phyloP scores from a whole-genome alignment of 2,888 invertebrate species.

The Ferrisia virgata region DNA sequence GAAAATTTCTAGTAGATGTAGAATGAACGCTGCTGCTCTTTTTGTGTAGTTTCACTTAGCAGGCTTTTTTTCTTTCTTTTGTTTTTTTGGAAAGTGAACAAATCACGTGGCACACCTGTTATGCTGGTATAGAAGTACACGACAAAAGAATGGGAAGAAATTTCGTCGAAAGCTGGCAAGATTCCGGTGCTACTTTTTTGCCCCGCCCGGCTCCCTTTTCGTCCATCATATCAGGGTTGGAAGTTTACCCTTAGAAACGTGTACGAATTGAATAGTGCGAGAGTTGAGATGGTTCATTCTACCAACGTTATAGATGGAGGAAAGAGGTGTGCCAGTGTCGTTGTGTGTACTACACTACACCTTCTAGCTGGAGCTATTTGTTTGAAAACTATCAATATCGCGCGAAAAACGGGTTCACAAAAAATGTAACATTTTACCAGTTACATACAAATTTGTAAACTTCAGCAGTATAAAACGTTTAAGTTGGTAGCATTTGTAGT shows the following conservation, averaged over 20 bases:
- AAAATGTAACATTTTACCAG: slow-evolving; percentile 42
- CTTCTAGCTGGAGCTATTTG: background rate
- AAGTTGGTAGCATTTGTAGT: slow-evolving; percentile 44
- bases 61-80: background rate
- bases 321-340: background rate
- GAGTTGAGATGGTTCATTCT: too few relatives aligned
- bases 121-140: background rate
- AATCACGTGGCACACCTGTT: background rate
- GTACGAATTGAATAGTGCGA: background rate
- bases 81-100: background rate
- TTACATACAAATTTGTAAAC: slow-evolving; percentile 42
- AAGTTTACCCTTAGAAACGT: background rate
- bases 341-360: background rate
- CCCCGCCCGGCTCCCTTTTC: background rate
- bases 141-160: background rate
- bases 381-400: slow-evolving; percentile 36
- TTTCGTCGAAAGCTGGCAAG: background rate
- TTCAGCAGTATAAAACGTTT: slow-evolving; percentile 41
- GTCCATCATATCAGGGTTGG: background rate
- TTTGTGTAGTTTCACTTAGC: too few relatives aligned
- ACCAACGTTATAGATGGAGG: background rate
- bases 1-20: background rate
- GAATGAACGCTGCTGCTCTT: background rate
- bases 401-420: slow-evolving; percentile 32
- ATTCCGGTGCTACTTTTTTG: background rate